Percentiles rank a stretch among this genome's conserved stretches.
These are phyloP conservation scores for Celastrina argiolus DNA, from an alignment of 2,888 invertebrate species.

Conservation along the genomic window DNA sequence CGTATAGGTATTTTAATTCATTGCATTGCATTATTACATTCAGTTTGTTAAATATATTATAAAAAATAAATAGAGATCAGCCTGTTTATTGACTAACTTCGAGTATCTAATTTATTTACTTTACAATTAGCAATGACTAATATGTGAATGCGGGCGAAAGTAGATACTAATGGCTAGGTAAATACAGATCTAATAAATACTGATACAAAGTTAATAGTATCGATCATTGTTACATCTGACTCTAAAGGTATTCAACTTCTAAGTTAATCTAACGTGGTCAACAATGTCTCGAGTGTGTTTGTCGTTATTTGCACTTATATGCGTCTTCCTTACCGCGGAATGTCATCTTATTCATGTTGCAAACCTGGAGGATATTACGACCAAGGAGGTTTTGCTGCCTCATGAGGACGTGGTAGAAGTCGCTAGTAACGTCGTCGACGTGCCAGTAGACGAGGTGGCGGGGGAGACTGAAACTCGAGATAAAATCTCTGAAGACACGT, in stretches of 20 bases:
- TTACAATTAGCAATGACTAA: conserved; percentile 2
- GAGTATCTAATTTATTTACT: background rate
- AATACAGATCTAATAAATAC: conserved; percentile 1
- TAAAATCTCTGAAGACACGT: background rate
- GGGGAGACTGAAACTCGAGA: background rate
- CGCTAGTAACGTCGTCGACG: background rate
- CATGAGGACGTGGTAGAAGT: background rate
- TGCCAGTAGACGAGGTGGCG: background rate
- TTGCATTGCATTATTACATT: too few species aligned
- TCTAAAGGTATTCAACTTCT: background rate
- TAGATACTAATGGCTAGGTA: background rate
- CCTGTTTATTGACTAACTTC: background rate
- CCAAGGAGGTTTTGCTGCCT: conserved; percentile 13
- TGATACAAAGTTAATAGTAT: background rate
- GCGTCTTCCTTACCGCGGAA: background rate
- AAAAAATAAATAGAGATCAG: background rate
- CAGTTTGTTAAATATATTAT: background rate
- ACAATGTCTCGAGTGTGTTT: conserved; percentile 11
- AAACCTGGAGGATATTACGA: background rate
- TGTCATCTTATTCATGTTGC: background rate
- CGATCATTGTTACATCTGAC: background rate
- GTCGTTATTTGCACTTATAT: background rate
- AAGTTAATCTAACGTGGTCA: background rate
- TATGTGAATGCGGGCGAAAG: conserved; percentile 11
- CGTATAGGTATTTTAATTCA: too few species aligned